A percentile compares a stretch with the other conserved stretches of the same genome.
Conservation (phyloP, 2,113 vertebrate genomes). For the Eublepharis macularius region DNA sequence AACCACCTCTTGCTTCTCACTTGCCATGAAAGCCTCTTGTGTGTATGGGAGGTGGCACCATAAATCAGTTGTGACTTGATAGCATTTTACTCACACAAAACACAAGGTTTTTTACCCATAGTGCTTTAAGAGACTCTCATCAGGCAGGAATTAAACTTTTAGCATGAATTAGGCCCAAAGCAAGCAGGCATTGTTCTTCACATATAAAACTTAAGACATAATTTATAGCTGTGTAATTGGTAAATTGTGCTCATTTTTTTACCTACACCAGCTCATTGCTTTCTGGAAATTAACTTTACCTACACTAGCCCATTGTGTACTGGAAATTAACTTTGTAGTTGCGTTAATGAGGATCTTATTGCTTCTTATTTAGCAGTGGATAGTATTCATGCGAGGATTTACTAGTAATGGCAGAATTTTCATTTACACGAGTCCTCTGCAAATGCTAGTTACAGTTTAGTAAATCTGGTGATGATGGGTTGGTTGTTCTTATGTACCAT, state of each 20-base stretch:
- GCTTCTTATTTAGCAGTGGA: not conserved
- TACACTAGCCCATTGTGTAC: not conserved
- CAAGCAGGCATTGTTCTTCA: no score
- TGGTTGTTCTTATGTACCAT: not conserved
- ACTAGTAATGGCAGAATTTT: not conserved
- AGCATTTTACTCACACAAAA: no score
- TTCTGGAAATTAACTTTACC: slow-evolving; percentile 5
- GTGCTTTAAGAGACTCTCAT: no score
- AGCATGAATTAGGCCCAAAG: no score
- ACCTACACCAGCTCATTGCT: not conserved
- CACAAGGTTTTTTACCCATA: no score
- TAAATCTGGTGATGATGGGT: not conserved
- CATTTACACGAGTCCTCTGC: not conserved
- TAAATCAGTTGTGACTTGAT: no score
- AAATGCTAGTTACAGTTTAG: not conserved
- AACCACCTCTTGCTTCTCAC: no score
- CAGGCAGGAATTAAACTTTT: no score
- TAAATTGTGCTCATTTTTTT: slow-evolving; percentile 17
- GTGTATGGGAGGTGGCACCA: no score
- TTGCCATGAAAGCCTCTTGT: no score
- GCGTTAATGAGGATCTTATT: not conserved
- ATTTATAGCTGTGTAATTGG: not conserved
- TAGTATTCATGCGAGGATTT: not conserved
- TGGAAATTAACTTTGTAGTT: slow-evolving; percentile 5
- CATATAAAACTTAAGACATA: slow-evolving; percentile 35